Conservation (phyloP, 2,888 invertebrate species). For the Siphlonurus alternatus region DNA sequence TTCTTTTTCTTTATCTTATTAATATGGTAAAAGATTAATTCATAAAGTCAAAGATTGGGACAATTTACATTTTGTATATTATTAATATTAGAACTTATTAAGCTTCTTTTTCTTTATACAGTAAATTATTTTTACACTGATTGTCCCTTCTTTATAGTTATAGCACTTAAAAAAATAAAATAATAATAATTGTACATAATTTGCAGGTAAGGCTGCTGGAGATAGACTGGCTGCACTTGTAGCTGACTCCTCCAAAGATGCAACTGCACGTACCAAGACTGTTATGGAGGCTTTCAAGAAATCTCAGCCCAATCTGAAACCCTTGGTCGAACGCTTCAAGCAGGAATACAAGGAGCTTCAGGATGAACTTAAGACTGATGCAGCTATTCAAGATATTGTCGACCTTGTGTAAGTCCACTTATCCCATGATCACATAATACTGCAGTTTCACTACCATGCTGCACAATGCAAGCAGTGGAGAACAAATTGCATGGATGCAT, state of each 20-base stretch:
- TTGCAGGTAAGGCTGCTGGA: slow-evolving; percentile 23
- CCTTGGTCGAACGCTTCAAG: slow-evolving; percentile 42
- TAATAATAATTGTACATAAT: neutral
- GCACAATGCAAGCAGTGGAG: too few species aligned
- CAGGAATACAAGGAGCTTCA: slow-evolving; percentile 46
- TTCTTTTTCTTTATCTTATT: too few species aligned
- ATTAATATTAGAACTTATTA: too few species aligned
- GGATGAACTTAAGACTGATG: slow-evolving; percentile 51
- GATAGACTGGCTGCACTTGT: slow-evolving; percentile 26
- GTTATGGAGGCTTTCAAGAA: slow-evolving; percentile 35
- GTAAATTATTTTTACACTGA: too few species aligned
- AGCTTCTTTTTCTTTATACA: too few species aligned
- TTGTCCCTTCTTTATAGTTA: too few species aligned
- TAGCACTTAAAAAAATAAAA: too few species aligned
- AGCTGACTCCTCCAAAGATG: slow-evolving; percentile 29
- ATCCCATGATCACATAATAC: slow-evolving; percentile 23
- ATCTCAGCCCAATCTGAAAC: slow-evolving; percentile 37
- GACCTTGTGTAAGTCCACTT: slow-evolving; percentile 36
- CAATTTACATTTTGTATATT: too few species aligned
- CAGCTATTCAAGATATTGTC: slow-evolving; percentile 44
- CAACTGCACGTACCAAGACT: slow-evolving; percentile 29
- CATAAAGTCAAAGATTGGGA: too few species aligned
- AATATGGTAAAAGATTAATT: too few species aligned
- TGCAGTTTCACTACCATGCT: too few species aligned
- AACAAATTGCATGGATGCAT: too few species aligned